Base-by-base conservation (phyloP, 2,113 vertebrate genomes). In the Rhodinocichla rosea region DNA sequence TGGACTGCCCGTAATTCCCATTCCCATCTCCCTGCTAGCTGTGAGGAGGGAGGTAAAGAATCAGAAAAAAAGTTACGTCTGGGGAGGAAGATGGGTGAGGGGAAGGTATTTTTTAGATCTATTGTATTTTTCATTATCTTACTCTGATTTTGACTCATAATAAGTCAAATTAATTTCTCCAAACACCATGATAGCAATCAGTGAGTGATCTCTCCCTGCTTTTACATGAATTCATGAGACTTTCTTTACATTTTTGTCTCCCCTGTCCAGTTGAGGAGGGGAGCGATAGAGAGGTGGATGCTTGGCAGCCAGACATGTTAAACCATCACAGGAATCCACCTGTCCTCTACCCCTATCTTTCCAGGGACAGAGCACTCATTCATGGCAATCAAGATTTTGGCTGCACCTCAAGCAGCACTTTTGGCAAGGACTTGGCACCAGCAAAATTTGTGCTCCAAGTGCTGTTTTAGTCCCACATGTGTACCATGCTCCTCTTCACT, bases 31-130 rank as follows among this genome's bases (percentile, higher is more conserved):
- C 7, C 17, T 69, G 47, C 8, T 19, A 27, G 9, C n/a, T 62
- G 21, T 22, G 40, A 14, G 5, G 21, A 30, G 33, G 11, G 5
- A 69, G 8, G 5, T 22, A 32, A 53, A 62, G 47, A 40, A 69
- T 11, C n/a, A 45, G 55, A 30, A 76, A 27, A 7, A 47, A 47
- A 40, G 17, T 35, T 62, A 23, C 1, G 1, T 26, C 21, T 39
- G 6, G 3, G 21, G 37, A 69, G n/a, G 17, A 55, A 49, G 47
- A 55, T 0, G 3, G 4, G 17, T 3, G 3, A 8, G 4, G 15
- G 24, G 10, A 40, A n/a, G 11, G 8, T 55, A 22, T 55, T 83
- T 62, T 62, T 15, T 76, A 47, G 17, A 27, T 69, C 26, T 55
- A 14, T 32, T n/a, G 22, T 55, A 18, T 13, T 68, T 76, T 69